These are phyloP conservation scores for Pseudomyrmex pallidus DNA, from an alignment of 1,140 invertebrate genomes.

Conservation along the genomic window DNA sequence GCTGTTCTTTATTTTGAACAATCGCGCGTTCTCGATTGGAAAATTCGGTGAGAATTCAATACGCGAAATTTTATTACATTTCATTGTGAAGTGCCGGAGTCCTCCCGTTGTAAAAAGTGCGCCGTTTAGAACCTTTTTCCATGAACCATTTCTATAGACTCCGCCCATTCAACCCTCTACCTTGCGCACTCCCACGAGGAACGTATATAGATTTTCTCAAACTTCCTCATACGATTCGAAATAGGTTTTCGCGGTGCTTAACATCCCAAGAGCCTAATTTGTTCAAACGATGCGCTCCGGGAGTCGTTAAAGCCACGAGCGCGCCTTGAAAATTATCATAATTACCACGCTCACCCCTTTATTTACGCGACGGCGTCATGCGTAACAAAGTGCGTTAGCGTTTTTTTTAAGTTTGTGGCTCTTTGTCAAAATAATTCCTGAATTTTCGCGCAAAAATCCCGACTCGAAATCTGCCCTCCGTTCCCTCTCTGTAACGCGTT, in stretches of 20 bases:
- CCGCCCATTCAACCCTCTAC: background rate
- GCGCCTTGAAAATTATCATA: slow-evolving; percentile 44
- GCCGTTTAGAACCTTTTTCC: background rate
- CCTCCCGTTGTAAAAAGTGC: too few species aligned
- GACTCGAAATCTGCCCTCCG: background rate
- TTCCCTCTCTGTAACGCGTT: background rate
- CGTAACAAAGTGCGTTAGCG: slow-evolving; percentile 1
- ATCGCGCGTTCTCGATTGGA: background rate
- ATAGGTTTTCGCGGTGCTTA: slow-evolving; percentile 18
- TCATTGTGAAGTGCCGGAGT: background rate
- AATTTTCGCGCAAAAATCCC: background rate
- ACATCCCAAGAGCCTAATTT: slow-evolving; percentile 38
- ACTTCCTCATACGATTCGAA: slow-evolving; percentile 6
- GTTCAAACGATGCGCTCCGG: slow-evolving; percentile 5
- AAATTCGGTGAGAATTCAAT: background rate
- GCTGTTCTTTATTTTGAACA: background rate
- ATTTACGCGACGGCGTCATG: background rate
- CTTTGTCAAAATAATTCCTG: background rate
- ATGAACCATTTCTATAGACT: background rate
- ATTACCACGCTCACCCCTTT: slow-evolving; percentile 6
- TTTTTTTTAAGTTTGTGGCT: slow-evolving; percentile 24
- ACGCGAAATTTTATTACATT: background rate
- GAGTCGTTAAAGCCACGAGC: slow-evolving; percentile 17
- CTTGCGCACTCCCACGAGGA: slow-evolving; percentile 20
- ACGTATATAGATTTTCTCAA: slow-evolving; percentile 16